Conservation (phyloP, 2,113 vertebrate species). For the Lepidothrix coronata region DNA sequence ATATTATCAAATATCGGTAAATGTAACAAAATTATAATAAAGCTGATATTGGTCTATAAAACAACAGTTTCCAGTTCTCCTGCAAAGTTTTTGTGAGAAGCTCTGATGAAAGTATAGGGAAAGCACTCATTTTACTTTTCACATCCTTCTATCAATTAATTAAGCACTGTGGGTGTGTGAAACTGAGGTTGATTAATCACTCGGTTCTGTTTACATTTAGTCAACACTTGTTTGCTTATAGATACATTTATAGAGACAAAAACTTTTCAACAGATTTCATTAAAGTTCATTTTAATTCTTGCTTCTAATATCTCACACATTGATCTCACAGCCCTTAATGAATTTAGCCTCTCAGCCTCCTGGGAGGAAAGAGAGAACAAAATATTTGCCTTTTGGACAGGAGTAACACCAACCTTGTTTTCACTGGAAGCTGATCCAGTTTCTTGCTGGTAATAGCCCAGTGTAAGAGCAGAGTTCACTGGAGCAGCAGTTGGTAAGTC, state of each 20-base stretch:
- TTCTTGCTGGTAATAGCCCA: neutral
- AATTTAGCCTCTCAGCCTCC: neutral
- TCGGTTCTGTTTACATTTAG: neutral
- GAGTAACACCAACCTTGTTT: neutral
- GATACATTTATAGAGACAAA: neutral
- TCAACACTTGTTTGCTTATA: neutral
- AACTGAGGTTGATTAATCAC: neutral
- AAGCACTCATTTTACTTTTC: neutral
- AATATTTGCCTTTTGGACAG: conserved; percentile 2
- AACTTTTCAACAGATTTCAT: neutral
- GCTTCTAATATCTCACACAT: neutral
- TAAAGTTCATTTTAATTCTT: neutral
- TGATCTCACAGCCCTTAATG: neutral
- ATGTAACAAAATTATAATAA: neutral
- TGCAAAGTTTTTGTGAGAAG: neutral
- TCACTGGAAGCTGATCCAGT: neutral
- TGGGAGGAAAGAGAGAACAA: conserved; percentile 1
- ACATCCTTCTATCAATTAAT: neutral
- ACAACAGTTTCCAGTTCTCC: neutral
- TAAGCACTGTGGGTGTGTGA: neutral
- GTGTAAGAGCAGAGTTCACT: neutral
- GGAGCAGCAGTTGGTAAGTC: neutral
- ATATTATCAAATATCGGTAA: neutral
- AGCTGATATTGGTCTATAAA: neutral
- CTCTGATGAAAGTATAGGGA: neutral